Base-by-base conservation (phyloP, 53 echinoderm and acorn worm genomes). In the Crossaster papposus region DNA sequence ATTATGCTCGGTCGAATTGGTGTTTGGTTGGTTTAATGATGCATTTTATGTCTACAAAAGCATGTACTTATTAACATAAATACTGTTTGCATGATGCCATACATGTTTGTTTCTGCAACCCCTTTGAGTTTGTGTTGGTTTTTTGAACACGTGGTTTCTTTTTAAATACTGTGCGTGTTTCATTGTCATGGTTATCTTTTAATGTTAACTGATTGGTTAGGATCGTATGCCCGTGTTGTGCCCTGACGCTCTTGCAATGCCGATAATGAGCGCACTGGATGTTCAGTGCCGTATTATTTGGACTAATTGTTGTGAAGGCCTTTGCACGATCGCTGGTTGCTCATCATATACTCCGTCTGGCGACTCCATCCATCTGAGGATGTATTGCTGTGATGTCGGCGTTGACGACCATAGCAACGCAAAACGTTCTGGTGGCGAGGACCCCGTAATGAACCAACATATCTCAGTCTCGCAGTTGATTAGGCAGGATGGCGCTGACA, bases 371-470 rank as follows among this genome's bases (percentile, higher is more conserved):
- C 50, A 51, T 53, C 54, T 72, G 58, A 28, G 52, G 33, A 26
- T 65, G 29, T 44, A 12, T n/a, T 22, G 70, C 38, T 30, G 70
- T 65, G 37, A 65, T 37, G 38, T 34, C 68, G 29, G 50, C 62
- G 31, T 64, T 29, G 54, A 85, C 72, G 85, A 4, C 85, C 72
- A 72, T 85, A 73, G 74, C 85, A 85, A 85, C 85, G 70, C 51
- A 83, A 53, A 51, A 73, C 72, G 71, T 68, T 82, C 22, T 23
- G 37, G 68, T 70, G 11, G 24, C 20, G 30, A 17, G 34, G 33
- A 44, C 35, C 78, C 51, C 51, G 85, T 53, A 72, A 72, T 71
- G 30, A 70, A 70, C 38, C 71, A 30, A 83, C 5, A 83, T 70
- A 70, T 37, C 54, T 85, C n/a, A 15, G 72, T 85, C 34, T 73